These are phyloP conservation scores for Silurus glanis DNA, from an alignment of 2,113 vertebrate species.

Conservation along the genomic window DNA sequence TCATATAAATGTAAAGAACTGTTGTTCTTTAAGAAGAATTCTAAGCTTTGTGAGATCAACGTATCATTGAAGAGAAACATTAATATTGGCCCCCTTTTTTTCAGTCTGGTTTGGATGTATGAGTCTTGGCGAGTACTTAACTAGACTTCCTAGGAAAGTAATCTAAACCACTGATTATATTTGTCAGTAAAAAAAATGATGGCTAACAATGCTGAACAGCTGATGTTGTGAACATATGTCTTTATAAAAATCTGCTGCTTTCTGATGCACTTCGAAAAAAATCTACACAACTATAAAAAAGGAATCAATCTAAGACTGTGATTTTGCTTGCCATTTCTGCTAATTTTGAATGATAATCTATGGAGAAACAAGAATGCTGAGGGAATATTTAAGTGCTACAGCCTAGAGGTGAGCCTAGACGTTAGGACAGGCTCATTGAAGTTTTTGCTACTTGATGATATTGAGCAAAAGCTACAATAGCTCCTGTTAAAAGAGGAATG, in stretches of 20 bases:
- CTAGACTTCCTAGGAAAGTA: not conserved
- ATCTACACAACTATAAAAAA: not conserved
- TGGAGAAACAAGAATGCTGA: not conserved
- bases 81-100: not conserved
- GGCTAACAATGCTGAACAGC: not conserved
- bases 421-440: constrained; percentile 59
- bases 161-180: not conserved
- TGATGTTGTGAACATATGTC: not conserved
- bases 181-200: not conserved
- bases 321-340: not conserved
- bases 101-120: not conserved
- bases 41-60: not conserved
- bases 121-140: not conserved
- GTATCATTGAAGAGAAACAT: not conserved
- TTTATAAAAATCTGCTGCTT: not conserved
- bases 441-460: constrained; percentile 60
- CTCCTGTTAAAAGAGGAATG: constrained; percentile 60
- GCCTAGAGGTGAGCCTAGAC: not conserved
- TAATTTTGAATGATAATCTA: not conserved
- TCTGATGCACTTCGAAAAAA: not conserved
- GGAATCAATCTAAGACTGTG: too few relatives aligned
- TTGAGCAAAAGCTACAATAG: constrained; percentile 64
- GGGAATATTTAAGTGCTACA: not conserved
- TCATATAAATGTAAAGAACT: not conserved
- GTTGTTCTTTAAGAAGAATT: not conserved